Conservation (phyloP, 2,797 vertebrate species). For the Phoxinus dragarum region DNA sequence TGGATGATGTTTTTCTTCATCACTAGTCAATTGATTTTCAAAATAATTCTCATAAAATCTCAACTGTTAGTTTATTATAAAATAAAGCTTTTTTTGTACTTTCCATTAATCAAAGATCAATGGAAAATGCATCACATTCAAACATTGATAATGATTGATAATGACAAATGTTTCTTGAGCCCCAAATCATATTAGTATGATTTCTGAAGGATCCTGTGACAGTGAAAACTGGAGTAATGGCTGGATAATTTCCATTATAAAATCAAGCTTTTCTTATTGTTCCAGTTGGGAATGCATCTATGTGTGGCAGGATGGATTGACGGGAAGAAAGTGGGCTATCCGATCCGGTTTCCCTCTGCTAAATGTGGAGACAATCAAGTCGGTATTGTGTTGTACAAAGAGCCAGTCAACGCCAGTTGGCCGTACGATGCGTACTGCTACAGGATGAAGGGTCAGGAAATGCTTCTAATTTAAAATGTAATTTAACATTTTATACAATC, state of each 20-base stretch:
- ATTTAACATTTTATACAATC: not conserved
- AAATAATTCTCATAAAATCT: not conserved
- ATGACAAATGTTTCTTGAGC: not conserved
- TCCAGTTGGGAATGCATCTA: conserved; percentile 90
- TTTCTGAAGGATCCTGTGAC: conserved; percentile 4
- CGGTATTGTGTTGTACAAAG: conserved; percentile 86
- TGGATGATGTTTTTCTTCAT: not conserved
- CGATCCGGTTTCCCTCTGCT: conserved; percentile 82
- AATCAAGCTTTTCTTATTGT: not conserved
- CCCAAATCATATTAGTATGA: not conserved
- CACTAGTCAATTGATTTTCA: not conserved
- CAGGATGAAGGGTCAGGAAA: conserved; percentile 78
- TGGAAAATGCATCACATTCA: not conserved
- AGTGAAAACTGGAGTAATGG: not conserved
- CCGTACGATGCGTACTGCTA: conserved; percentile 93
- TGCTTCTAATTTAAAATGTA: not conserved
- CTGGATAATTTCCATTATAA: not conserved
- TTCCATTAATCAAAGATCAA: not conserved
- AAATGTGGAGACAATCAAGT: conserved; percentile 85
- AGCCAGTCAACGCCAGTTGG: conserved; percentile 79
- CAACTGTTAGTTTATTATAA: not conserved
- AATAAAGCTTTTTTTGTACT: not conserved
- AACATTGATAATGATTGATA: not conserved
- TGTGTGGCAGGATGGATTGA: conserved; percentile 92
- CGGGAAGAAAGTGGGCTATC: conserved; percentile 86